Percentiles rank a stretch among this genome's conserved stretches.
These are phyloP conservation scores for Pteria penguin DNA, from an alignment of 2,888 invertebrate genomes.

Conservation along the genomic window DNA sequence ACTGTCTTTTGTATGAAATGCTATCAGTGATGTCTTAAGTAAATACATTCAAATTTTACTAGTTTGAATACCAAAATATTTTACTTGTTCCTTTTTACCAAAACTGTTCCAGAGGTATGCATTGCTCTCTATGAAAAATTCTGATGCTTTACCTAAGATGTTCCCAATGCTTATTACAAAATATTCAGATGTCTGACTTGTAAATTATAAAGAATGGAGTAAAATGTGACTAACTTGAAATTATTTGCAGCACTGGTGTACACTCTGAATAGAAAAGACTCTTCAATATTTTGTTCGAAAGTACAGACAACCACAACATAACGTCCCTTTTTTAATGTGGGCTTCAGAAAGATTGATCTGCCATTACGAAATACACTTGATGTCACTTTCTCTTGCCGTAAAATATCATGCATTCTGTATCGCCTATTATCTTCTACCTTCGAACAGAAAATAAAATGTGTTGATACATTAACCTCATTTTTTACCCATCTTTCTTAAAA, in stretches of 20 bases:
- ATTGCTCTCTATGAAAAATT: no score
- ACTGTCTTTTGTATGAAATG: no score
- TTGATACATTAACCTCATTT: background rate
- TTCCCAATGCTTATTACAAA: no score
- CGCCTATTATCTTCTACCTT: conserved; percentile 80
- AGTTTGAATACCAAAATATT: no score
- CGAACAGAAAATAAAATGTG: background rate
- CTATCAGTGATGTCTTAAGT: no score
- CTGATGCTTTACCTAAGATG: no score
- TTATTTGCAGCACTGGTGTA: conserved; percentile 72
- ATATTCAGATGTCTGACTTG: no score
- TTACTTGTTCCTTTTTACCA: no score
- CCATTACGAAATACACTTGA: conserved; percentile 81
- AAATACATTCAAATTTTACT: no score
- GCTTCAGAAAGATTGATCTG: conserved; percentile 80
- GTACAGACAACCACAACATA: conserved; percentile 83
- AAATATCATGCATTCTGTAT: conserved; percentile 80
- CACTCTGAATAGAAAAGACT: conserved; percentile 82
- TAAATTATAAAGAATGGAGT: no score
- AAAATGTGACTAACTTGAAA: conserved; percentile 74
- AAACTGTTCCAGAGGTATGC: no score
- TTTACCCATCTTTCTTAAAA: no score
- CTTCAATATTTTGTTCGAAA: conserved; percentile 82
- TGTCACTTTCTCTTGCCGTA: conserved; percentile 74
- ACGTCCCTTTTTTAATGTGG: conserved; percentile 80